Conservation (phyloP, 2,888 invertebrate genomes). For the Drosophila pseudotakahashii region DNA sequence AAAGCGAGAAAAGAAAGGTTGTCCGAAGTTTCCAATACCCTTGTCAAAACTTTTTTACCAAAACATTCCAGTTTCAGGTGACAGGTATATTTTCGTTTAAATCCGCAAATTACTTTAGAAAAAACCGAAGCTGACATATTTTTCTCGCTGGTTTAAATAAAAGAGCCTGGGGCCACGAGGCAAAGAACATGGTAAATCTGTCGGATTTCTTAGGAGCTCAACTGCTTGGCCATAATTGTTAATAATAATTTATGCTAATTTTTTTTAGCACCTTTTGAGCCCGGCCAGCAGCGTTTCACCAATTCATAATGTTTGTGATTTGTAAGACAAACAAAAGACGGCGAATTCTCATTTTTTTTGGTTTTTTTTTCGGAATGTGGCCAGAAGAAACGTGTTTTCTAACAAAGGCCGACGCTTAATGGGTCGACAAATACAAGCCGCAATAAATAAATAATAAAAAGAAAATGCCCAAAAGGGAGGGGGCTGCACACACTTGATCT, state of each 20-base stretch:
- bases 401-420: constrained; percentile 69
- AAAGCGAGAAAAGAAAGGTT: constrained; percentile 31
- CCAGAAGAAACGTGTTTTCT: constrained; percentile 71
- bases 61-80: constrained; percentile 13
- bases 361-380: constrained; percentile 55
- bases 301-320: constrained; percentile 74
- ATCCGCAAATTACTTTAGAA: constrained; percentile 10
- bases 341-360: constrained; percentile 66
- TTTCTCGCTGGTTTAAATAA: constrained; percentile 21
- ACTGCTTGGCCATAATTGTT: constrained; percentile 62
- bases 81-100: constrained; percentile 14
- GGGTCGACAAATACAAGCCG: constrained; percentile 73
- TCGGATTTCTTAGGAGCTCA: constrained; percentile 33
- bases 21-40: constrained; percentile 17
- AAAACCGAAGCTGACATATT: constrained; percentile 21
- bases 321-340: constrained; percentile 71
- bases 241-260: constrained; percentile 73
- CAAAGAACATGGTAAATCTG: constrained; percentile 25
- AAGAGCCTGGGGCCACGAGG: constrained; percentile 13
- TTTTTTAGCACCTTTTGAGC: constrained; percentile 65
- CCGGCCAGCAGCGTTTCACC: constrained; percentile 56
- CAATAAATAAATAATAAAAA: constrained; percentile 78
- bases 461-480: constrained; percentile 73
- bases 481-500: constrained; percentile 46
- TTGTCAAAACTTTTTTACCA: constrained; percentile 12